Percentiles rank a stretch among this genome's conserved stretches.
These are phyloP conservation scores for Neocrepidodera transversa DNA, from an alignment of 2,888 invertebrate genomes.

Conservation along the genomic window DNA sequence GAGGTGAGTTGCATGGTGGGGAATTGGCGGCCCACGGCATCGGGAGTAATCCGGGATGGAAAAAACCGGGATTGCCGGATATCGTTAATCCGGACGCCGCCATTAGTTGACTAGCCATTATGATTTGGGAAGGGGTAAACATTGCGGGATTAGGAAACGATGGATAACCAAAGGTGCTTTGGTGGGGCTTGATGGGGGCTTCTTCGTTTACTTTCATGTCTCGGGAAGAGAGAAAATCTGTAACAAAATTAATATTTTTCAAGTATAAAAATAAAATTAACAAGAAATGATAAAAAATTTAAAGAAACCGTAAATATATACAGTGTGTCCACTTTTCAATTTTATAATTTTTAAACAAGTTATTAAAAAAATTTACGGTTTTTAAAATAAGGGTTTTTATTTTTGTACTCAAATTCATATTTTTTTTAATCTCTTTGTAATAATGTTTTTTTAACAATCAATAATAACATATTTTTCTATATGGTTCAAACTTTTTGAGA, in stretches of 20 bases:
- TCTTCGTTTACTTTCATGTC: slow-evolving; percentile 65
- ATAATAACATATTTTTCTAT: too few relatives aligned
- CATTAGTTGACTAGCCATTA: slow-evolving; percentile 64
- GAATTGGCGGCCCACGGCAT: slow-evolving; percentile 62
- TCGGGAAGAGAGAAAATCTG: slow-evolving; percentile 53
- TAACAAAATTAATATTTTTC: slow-evolving; percentile 41
- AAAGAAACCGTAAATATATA: too few relatives aligned
- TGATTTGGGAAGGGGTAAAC: slow-evolving; percentile 62
- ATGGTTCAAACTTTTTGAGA: too few relatives aligned
- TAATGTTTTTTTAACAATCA: too few relatives aligned
- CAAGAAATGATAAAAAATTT: too few relatives aligned
- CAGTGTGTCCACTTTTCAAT: too few relatives aligned
- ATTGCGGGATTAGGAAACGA: slow-evolving; percentile 59
- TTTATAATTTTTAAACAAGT: too few relatives aligned
- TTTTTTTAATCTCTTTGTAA: too few relatives aligned
- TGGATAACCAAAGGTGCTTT: slow-evolving; percentile 59
- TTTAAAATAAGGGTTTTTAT: too few relatives aligned
- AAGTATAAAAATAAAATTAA: too few relatives aligned
- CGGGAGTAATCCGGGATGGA: slow-evolving; percentile 69
- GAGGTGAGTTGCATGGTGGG: slow-evolving; percentile 58
- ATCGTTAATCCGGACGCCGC: slow-evolving; percentile 66
- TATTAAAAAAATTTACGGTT: too few relatives aligned
- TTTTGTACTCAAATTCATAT: too few relatives aligned
- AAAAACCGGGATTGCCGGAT: slow-evolving; percentile 67
- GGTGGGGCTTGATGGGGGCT: slow-evolving; percentile 64